These are phyloP conservation scores for Frieseomelitta varia DNA, from an alignment of 1,140 invertebrate species.

Conservation along the genomic window DNA sequence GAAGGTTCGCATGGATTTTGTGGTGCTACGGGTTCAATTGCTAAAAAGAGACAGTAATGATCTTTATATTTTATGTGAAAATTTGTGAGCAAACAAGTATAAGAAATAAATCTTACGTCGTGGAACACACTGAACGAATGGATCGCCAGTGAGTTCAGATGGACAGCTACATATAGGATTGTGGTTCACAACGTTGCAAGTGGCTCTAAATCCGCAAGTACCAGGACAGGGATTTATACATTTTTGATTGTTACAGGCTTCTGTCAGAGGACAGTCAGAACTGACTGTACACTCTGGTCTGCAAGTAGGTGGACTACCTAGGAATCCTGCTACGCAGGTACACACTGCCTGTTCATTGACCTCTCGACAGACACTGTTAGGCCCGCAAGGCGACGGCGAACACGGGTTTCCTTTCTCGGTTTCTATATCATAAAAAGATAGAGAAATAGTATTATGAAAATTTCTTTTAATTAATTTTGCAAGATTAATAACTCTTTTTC, in stretches of 20 bases:
- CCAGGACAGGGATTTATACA: slow-evolving; percentile 87
- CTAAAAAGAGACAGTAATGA: not conserved
- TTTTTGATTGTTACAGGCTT: slow-evolving; percentile 87
- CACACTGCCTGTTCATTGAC: slow-evolving; percentile 86
- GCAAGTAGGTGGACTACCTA: slow-evolving; percentile 87
- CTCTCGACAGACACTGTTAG: slow-evolving; percentile 85
- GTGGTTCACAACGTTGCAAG: slow-evolving; percentile 86
- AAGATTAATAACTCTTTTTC: slow-evolving; percentile 69
- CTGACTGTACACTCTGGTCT: slow-evolving; percentile 87
- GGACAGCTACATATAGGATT: slow-evolving; percentile 87
- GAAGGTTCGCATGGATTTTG: slow-evolving; percentile 86
- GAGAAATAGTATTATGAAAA: not conserved
- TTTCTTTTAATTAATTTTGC: not conserved
- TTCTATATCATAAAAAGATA: not conserved
- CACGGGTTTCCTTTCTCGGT: slow-evolving; percentile 62
- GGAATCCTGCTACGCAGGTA: slow-evolving; percentile 85
- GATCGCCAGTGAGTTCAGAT: slow-evolving; percentile 87
- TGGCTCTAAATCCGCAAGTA: slow-evolving; percentile 86
- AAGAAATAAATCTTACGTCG: not conserved
- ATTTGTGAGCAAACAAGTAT: not conserved
- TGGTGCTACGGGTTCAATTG: slow-evolving; percentile 39
- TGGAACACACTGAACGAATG: slow-evolving; percentile 81
- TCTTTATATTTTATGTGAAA: not conserved
- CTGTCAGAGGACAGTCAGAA: slow-evolving; percentile 85
- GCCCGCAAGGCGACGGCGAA: slow-evolving; percentile 84